Evolutionary conservation across 2,113 vertebrate species (phyloP).

Genomic region (Semicossyphus pulcher): DNA sequence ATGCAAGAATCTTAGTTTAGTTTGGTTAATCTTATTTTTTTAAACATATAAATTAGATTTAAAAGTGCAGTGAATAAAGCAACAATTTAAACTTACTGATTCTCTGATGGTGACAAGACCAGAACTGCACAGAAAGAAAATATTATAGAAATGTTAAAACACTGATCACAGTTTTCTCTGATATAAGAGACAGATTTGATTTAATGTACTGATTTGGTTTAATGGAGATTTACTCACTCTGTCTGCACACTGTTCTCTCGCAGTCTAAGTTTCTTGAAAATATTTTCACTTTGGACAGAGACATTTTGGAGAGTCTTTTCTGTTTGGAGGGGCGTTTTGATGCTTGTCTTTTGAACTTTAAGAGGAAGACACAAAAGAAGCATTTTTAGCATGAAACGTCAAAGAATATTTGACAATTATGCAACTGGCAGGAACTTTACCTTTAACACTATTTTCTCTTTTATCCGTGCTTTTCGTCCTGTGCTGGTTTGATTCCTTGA

Average conservation of each 20-base stretch:
- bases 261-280: slow-evolving; percentile 38
- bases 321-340: slow-evolving; percentile 13
- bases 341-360: slow-evolving; percentile 53
- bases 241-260: slow-evolving; percentile 74
- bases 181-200: accelerated
- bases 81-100: slow-evolving; percentile 72
- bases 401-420: not conserved
- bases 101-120: slow-evolving; percentile 77
- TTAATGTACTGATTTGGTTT: no score
- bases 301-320: slow-evolving; percentile 36
- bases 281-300: slow-evolving; percentile 27
- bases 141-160: not conserved
- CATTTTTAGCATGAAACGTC: not conserved
- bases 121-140: slow-evolving; percentile 62
- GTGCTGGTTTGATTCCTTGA: slow-evolving; percentile 30
- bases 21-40: not conserved
- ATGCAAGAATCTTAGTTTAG: slow-evolving; percentile 11
- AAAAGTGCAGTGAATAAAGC: not conserved
- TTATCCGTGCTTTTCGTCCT: slow-evolving; percentile 16
- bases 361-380: not conserved
- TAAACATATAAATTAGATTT: not conserved
- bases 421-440: slow-evolving; percentile 1
- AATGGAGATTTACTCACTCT: slow-evolving; percentile 72
- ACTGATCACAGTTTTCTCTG: not conserved
- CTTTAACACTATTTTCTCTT: slow-evolving; percentile 28